A percentile compares a stretch with the other conserved stretches of the same genome.
Conservation (phyloP, 1,140 invertebrate genomes). For the Lepeophtheirus salmonis region DNA sequence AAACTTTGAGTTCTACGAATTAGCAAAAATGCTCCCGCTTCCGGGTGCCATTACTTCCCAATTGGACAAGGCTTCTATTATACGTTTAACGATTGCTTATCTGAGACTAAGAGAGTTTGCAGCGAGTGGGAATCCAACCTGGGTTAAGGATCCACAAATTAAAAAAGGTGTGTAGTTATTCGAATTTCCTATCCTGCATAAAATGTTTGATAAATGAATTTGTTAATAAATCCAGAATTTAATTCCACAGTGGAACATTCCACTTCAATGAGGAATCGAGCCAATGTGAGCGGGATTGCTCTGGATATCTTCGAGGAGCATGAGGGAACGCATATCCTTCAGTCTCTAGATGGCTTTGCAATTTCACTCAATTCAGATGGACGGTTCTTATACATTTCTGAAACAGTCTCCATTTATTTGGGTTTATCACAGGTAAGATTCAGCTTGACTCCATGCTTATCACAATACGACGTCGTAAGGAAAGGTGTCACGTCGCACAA, state of each 20-base stretch:
- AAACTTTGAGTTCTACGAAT: constrained; percentile 94
- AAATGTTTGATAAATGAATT: neutral
- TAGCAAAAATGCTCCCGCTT: constrained; percentile 89
- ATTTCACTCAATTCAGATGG: constrained; percentile 83
- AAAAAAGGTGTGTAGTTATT: neutral
- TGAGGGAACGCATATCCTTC: constrained; percentile 89
- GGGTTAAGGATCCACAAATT: constrained; percentile 48
- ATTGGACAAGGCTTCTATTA: constrained; percentile 95
- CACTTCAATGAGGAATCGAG: neutral
- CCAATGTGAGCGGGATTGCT: neutral
- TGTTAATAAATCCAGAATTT: constrained; percentile 3
- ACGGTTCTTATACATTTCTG: constrained; percentile 91
- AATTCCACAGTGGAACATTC: neutral
- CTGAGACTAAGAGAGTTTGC: constrained; percentile 88
- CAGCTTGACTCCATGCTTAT: too few relatives aligned
- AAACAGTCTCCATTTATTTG: constrained; percentile 95
- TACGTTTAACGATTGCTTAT: constrained; percentile 90
- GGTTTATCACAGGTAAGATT: constrained; percentile 78
- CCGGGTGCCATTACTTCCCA: constrained; percentile 91
- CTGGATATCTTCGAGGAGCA: constrained; percentile 53
- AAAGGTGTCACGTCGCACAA: too few relatives aligned
- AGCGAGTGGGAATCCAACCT: constrained; percentile 79
- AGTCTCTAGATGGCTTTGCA: constrained; percentile 89
- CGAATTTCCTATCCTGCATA: neutral
- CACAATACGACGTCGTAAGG: too few relatives aligned